phyloP scores from a whole-genome alignment of 2,113 vertebrate genomes.

The Anoplopoma fimbria region DNA sequence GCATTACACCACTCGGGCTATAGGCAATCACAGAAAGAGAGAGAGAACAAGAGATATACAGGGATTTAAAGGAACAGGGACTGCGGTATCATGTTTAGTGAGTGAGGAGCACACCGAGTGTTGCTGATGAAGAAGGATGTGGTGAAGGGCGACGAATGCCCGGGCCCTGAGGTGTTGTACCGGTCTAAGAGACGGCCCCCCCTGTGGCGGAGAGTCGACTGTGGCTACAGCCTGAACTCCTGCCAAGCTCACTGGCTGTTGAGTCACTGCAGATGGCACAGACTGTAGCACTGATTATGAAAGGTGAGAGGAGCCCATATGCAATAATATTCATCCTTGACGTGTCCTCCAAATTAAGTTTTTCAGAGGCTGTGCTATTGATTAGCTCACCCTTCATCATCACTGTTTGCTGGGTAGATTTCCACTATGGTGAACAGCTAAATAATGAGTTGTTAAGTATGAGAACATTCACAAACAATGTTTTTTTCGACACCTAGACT shows the following conservation, averaged over 20 bases:
- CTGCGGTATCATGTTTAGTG: constrained; percentile 45
- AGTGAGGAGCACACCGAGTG: constrained; percentile 35
- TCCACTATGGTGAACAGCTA: background rate
- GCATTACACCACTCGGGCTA: constrained; percentile 50
- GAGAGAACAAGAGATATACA: background rate
- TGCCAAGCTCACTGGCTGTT: constrained; percentile 51
- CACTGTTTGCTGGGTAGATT: background rate
- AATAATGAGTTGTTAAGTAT: no score
- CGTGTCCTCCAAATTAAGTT: constrained; percentile 1
- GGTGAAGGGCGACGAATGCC: constrained; percentile 59
- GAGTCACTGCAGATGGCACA: constrained; percentile 66
- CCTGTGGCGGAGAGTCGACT: constrained; percentile 25
- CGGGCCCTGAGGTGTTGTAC: constrained; percentile 46
- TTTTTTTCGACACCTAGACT: no score
- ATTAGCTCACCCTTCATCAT: constrained; percentile 9
- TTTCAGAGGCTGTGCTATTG: background rate
- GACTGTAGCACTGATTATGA: constrained; percentile 5
- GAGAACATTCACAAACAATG: no score
- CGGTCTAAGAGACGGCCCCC: constrained; percentile 40
- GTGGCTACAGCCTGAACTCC: constrained; percentile 41
- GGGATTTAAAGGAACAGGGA: constrained; percentile 34
- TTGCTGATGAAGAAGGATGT: constrained; percentile 69
- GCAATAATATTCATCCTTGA: constrained; percentile 9
- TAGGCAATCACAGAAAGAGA: constrained; percentile 34
- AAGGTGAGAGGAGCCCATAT: constrained; percentile 16